These are phyloP conservation scores for Molossus molossus DNA, from an alignment of 2,797 vertebrate genomes.

Conservation along the genomic window DNA sequence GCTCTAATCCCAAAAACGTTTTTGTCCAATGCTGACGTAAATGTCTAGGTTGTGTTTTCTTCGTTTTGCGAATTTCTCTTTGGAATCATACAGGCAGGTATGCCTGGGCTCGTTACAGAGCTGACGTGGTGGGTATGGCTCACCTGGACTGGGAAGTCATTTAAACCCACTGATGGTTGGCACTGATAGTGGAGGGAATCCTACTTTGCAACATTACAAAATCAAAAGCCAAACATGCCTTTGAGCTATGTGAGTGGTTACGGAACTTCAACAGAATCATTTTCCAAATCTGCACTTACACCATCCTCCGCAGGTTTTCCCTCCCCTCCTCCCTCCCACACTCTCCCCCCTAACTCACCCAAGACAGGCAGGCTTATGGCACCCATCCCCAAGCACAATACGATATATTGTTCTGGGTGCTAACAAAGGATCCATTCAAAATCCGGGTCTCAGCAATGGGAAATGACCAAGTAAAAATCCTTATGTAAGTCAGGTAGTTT, in stretches of 20 bases:
- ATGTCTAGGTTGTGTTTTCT: constrained; percentile 18
- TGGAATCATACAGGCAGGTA: neutral
- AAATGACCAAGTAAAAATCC: constrained; percentile 34
- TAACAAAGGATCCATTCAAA: neutral
- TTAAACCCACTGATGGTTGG: neutral
- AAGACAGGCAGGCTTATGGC: neutral
- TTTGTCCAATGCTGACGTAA: neutral
- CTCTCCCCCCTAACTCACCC: neutral
- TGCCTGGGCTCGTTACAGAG: neutral
- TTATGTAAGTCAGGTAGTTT: neutral
- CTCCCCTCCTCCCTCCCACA: neutral
- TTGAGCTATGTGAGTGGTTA: neutral
- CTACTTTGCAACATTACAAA: neutral
- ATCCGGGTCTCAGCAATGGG: neutral
- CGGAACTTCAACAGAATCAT: neutral
- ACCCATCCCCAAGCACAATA: neutral
- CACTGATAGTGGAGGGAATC: neutral
- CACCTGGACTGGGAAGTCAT: neutral
- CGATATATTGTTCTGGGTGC: neutral
- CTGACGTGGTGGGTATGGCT: too few relatives aligned
- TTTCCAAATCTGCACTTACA: neutral
- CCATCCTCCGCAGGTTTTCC: neutral
- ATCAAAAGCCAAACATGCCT: neutral
- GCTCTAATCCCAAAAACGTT: neutral
- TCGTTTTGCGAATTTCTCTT: neutral